phyloP scores from a whole-genome alignment of 2,113 vertebrate species.

The Gadus macrocephalus region DNA sequence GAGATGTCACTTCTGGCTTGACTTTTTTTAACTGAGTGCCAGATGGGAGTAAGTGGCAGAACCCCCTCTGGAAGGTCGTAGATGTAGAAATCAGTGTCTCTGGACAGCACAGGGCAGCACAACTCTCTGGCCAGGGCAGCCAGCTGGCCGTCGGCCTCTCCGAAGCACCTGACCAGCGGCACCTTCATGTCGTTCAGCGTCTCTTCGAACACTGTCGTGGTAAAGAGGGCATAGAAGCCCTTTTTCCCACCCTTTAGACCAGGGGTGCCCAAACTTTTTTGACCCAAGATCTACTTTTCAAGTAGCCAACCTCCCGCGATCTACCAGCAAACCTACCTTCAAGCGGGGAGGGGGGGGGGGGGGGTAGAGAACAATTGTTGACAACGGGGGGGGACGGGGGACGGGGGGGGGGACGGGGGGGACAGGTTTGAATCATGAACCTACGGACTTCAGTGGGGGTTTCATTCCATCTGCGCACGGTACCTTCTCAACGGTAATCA shows the following conservation, averaged over 20 bases:
- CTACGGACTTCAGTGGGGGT: too few relatives aligned
- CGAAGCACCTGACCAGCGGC: slow-evolving; percentile 75
- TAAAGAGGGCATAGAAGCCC: slow-evolving; percentile 68
- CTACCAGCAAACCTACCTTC: too few relatives aligned
- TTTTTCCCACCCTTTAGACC: slow-evolving; percentile 11
- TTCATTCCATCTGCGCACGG: too few relatives aligned
- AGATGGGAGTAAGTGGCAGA: slow-evolving; percentile 77
- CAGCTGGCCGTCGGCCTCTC: slow-evolving; percentile 81
- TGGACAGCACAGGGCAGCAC: slow-evolving; percentile 82
- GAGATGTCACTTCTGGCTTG: slow-evolving; percentile 48
- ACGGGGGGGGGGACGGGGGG: too few relatives aligned
- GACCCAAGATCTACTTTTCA: too few relatives aligned
- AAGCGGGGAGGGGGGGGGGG: too few relatives aligned
- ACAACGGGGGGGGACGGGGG: too few relatives aligned
- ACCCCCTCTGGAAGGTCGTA: slow-evolving; percentile 77
- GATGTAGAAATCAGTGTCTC: slow-evolving; percentile 86
- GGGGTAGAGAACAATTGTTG: too few relatives aligned
- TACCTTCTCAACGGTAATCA: too few relatives aligned
- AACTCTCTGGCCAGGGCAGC: slow-evolving; percentile 79
- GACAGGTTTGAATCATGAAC: too few relatives aligned
- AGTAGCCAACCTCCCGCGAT: too few relatives aligned
- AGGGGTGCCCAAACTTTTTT: too few relatives aligned
- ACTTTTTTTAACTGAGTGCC: slow-evolving; percentile 54
- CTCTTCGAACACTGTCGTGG: slow-evolving; percentile 74
- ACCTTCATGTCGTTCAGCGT: slow-evolving; percentile 72